Evolutionary conservation across 2,113 vertebrate genomes (phyloP).

Genomic region (Xenopus tropicalis): DNA sequence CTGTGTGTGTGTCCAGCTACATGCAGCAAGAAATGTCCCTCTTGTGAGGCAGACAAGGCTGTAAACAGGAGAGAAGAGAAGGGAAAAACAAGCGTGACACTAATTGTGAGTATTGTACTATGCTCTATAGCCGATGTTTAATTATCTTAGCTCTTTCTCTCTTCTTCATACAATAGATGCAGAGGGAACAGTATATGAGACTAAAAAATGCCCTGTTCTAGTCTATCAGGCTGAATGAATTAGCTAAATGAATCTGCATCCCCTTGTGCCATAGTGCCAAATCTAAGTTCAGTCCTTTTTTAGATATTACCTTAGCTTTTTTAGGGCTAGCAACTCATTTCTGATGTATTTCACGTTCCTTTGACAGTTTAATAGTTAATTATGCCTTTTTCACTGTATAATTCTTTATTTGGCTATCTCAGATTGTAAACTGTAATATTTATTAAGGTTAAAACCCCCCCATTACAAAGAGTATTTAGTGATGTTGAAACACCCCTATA

Average conservation of each 20-base stretch:
- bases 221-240: not conserved
- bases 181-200: not conserved
- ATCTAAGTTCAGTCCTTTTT: not conserved
- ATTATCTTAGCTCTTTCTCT: constrained; percentile 9
- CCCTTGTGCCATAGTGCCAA: not conserved
- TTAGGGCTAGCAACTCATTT: not conserved
- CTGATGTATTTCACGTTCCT: not conserved
- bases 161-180: not conserved
- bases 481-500: not conserved
- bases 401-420: not conserved
- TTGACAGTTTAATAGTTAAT: not conserved
- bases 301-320: not conserved
- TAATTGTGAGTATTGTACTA: constrained; percentile 23
- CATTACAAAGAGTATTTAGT: no score
- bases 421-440: not conserved
- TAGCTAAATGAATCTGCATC: not conserved
- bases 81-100: not conserved
- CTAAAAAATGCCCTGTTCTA: not conserved
- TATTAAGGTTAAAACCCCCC: not conserved
- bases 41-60: constrained; percentile 8
- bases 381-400: not conserved
- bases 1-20: not conserved
- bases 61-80: constrained; percentile 1
- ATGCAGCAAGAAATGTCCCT: constrained; percentile 9
- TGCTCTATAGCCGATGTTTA: not conserved